Evolutionary conservation across 2,113 vertebrate genomes (phyloP), one percentile per base, ranked within the genome.

Genomic region (Chaetorhynchus papuensis): DNA sequence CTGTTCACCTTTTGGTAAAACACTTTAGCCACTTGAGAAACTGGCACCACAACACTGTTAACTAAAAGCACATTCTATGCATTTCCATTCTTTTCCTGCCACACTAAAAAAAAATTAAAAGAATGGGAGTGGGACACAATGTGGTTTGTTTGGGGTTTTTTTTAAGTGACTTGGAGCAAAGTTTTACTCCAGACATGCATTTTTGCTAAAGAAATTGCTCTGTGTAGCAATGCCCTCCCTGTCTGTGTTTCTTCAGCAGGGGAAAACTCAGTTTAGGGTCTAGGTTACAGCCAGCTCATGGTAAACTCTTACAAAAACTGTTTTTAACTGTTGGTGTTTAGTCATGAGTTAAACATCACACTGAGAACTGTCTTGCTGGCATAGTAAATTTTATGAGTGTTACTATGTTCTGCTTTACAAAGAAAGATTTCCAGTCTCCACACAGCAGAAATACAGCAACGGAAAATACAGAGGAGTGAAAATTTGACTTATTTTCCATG

Each of bases 91-190:
- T 53, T 80, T 83, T 44, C 26, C 37, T 53, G 10, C 9, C 56
- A 33, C 4, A 6, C 5, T 71, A 30, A 2, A 35, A 42, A 39
- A 52, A 33, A 31, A 27, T 3, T 21, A 26, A 5, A 21, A 19
- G 1, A 10, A 35, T 17, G 4, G 13, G 10, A n/a, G 14, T 6
- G 16, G 21, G 13, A 21, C 10, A 37, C 1, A 6, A 17, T 1
- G 0, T 30, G 9, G 4, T 49, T 64, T 41, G 16, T 68, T 28
- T 20, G 1, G 0, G 13, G 2, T 2, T 4, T 33, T 76, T 33
- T 45, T 71, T 80, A 26, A 7, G 8, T 66, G 33, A 45, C 13
- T 65, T 65, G 9, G 11, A 33, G 23, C 5, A 22, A 33, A 50
- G 45, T 69, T 77, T 74, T 66, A 35, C 4, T 70, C 21, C 41